phyloP scores from a whole-genome alignment of 2,888 invertebrate genomes.

The Gastrophysa polygoni region DNA sequence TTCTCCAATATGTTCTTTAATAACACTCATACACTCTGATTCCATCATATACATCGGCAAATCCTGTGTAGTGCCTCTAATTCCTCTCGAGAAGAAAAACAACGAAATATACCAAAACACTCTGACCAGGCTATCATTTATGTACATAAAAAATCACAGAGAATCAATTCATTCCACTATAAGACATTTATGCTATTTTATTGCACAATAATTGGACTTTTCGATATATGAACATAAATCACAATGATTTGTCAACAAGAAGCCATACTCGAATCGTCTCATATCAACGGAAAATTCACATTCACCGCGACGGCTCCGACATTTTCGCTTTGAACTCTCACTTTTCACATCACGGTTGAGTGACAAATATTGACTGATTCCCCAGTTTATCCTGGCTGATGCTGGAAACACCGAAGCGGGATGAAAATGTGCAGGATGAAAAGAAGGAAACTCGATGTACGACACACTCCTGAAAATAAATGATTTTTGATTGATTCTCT shows the following conservation, averaged over 20 bases:
- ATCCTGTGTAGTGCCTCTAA: no score
- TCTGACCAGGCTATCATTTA: background rate
- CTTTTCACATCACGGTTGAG: background rate
- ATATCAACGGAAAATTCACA: constrained; percentile 1
- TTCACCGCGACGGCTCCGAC: background rate
- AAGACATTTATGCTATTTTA: constrained; percentile 21
- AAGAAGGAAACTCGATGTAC: constrained; percentile 17
- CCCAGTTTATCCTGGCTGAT: constrained; percentile 25
- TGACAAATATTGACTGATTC: constrained; percentile 1
- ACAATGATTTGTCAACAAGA: constrained; percentile 32
- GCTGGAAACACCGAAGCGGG: constrained; percentile 22
- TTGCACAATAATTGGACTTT: constrained; percentile 28
- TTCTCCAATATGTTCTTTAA: no score
- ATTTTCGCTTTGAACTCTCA: background rate
- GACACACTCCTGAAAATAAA: constrained; percentile 22
- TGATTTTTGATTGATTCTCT: constrained; percentile 4
- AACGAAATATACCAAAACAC: no score
- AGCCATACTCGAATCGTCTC: constrained; percentile 3
- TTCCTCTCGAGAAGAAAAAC: no score
- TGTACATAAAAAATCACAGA: background rate
- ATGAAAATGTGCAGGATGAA: constrained; percentile 26
- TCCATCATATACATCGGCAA: no score
- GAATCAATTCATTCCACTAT: background rate
- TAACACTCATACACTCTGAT: no score
- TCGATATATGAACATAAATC: constrained; percentile 34